These are phyloP conservation scores for Tuberolachnus salignus DNA, from an alignment of 2,888 invertebrate species.

Conservation along the genomic window DNA sequence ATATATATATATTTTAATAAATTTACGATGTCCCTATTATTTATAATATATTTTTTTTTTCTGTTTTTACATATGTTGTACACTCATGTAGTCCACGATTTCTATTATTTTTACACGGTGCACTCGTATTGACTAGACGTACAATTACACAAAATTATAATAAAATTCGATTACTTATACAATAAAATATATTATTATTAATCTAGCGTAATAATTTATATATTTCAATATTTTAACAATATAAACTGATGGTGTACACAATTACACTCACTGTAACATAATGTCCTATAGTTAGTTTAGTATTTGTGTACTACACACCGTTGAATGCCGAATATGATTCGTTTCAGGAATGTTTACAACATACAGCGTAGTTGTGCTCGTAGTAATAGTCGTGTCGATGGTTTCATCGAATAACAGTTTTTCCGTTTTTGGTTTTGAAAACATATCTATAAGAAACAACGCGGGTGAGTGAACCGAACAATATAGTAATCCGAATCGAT, in stretches of 20 bases:
- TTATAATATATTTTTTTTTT: background rate
- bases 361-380: background rate
- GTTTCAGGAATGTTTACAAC: slow-evolving; percentile 9
- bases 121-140: background rate
- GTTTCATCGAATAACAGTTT: background rate
- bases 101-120: background rate
- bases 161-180: background rate
- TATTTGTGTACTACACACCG: too few species aligned
- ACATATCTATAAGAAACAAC: slow-evolving; percentile 6
- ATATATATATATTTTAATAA: too few species aligned
- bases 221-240: too few species aligned
- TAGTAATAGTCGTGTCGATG: background rate
- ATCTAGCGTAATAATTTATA: too few species aligned
- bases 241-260: too few species aligned
- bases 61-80: background rate
- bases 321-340: too few species aligned
- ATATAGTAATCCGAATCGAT: background rate
- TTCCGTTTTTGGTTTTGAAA: slow-evolving; percentile 13
- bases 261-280: too few species aligned
- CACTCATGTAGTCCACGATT: background rate
- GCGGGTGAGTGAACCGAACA: background rate
- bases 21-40: background rate
- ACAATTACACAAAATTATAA: slow-evolving; percentile 4
- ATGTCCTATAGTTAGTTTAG: too few species aligned
- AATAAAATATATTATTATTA: too few species aligned